Base-by-base conservation (phyloP, 2,888 invertebrate species). In the Tethea ocularis region DNA sequence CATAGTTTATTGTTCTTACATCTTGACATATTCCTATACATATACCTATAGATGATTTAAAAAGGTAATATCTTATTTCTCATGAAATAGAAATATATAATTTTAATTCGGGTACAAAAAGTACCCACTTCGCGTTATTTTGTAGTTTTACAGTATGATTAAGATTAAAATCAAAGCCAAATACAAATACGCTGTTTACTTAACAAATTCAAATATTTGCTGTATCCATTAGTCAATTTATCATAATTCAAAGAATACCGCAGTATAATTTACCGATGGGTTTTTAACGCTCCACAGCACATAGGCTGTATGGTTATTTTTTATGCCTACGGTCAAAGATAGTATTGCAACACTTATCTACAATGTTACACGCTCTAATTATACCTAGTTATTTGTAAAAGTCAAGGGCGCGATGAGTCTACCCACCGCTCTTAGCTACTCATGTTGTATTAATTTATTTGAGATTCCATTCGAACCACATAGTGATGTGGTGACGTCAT, bases 331-430 rank as follows among this genome's bases (percentile, higher is more conserved):
- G 33, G 20, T 20, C 11, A 17, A 33, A 20, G 53, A 33, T 8
- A 33, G 33, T 53, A 33, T 22, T 54, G 54, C 54, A 54, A 36
- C 33, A 33, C 36, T 10, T 8, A 10, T 10, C 2, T 53, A 22
- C 15, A 54, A n/a, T 54, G 22, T 10, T 46, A 41, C 17, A 41
- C 46, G 13, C 22, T 54, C 54, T 75, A 72, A 77, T 75, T 74
- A 72, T 69, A 73, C 29, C 33, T 33, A 33, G 65, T 71, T 63
- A 66, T 66, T 74, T 68, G 57, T 76, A 80, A 82, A 83, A 73
- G 80, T 82, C 82, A 83, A 83, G 82, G 82, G 54, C 66, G 41
- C 11, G 61, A 64, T 57, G 67, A 69, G 67, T 70, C 63, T 52
- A 8, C n/a, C 26, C 1, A 53, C 13, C 26, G 8, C 20, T 10